Evolutionary conservation across 2,797 vertebrate genomes (phyloP), one percentile per base, ranked within the genome.

Genomic region (Geotrypetes seraphini): DNA sequence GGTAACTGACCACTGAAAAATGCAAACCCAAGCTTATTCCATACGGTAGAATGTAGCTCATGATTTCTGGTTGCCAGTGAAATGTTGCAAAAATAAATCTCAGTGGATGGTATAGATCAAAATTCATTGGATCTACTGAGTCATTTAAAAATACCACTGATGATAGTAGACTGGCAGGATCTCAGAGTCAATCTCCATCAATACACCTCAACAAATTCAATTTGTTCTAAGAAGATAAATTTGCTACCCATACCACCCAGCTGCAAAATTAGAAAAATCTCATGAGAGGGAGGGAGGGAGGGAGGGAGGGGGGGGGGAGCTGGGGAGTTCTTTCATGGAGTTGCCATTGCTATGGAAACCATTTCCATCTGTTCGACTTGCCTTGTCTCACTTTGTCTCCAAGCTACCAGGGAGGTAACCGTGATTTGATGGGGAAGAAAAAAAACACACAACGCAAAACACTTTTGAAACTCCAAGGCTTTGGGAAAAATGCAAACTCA

Each of bases 301-400:
- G n/a, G n/a, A n/a, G n/a, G n/a, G 31, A 43, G 21, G 19, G 21
- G 16, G 29, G 42, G 19, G 22, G 7, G 36, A 43, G 23, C 11
- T 30, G 9, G 28, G 23, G 43, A 30, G 16, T 14, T 4, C 13
- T 3, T 44, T 54, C 29, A 30, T 14, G 18, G 3, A 29, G 36
- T 49, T 57, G 44, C 57, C 46, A 60, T 59, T 52, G 43, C 60
- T 46, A 57, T 62, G 47, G 55, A 59, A 66, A 66, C 41, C 7
- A 22, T 36, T 23, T 42, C 36, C 25, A 28, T 39, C 26, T 50
- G 45, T 12, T 53, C 41, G 22, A 28, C 19, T 21, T 47, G n/a
- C 16, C 52, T n/a, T 31, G 28, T 40, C 34, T 56, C 35, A 48
- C 37, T 51, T 20, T 17, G 21, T 20, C 17, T 26, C 41, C 19